Evolutionary conservation across 2,888 invertebrate genomes (phyloP), one percentile per base, ranked within the genome.

Genomic region (Drosophila mettleri): DNA sequence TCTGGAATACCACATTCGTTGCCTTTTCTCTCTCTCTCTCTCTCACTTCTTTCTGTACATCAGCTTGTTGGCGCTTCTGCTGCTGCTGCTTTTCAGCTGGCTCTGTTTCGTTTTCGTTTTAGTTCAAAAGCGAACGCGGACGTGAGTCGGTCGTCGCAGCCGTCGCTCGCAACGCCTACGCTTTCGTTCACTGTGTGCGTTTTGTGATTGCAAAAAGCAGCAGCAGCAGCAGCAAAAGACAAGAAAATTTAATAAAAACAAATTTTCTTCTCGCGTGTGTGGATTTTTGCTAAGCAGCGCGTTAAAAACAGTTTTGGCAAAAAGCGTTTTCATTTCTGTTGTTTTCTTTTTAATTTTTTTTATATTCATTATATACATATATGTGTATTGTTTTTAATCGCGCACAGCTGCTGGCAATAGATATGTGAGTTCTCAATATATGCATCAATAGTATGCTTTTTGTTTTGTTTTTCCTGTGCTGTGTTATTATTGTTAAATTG

Each of bases 131-230:
- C 66, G 66, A 73, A 77, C 77, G 84, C 73, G 73, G 57, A 78
- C 74, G 74, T 74, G 74, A 71, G 74, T 76, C 77, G 74, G 74
- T 74, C 76, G 77, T 55, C 61, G 62, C 39, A 71, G 74, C 74
- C 66, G 74, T 63, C 77, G 77, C 73, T 80, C 66, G 78, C 73
- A 62, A 69, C 64, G 69, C 69, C 60, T 67, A 59, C 62, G 84
- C 66, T 64, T 48, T 68, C 61, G 78, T 78, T 74, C 60, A 51
- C 65, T 78, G 49, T 78, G 69, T 80, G 57, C 62, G 68, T 79
- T 73, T 74, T 80, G 55, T 73, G 82, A 85, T 80, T 80, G 82
- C 82, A 85, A 82, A 85, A 85, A 78, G 52, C 57, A 74, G 65
- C 60, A 72, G 48, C 57, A 70, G 62, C 57, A 68, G 24, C 63